Evolutionary conservation across 2,888 invertebrate genomes (phyloP).

Genomic region (Tetragonula carbonaria): DNA sequence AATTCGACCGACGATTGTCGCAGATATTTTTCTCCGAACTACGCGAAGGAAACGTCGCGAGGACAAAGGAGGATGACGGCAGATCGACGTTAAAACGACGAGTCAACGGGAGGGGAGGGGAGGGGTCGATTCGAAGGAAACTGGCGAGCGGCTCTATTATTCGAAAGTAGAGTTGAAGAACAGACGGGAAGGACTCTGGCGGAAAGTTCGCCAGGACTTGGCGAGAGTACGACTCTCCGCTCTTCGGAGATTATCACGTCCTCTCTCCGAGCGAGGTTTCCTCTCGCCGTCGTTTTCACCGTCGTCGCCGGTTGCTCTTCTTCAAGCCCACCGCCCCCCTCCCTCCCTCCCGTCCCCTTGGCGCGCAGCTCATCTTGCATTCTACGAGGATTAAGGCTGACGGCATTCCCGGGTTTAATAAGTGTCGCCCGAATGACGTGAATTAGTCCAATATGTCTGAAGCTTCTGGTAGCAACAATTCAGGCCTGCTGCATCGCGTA

Average conservation of each 20-base stretch:
- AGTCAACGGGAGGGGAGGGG: too few species aligned
- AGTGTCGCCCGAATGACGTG: conserved; percentile 81
- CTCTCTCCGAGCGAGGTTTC: conserved; percentile 14
- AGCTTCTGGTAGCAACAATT: conserved; percentile 77
- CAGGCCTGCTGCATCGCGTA: conserved; percentile 77
- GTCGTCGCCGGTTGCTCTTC: conserved; percentile 2
- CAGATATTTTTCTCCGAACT: not conserved
- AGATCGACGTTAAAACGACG: not conserved
- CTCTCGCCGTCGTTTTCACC: not conserved
- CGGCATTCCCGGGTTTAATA: conserved; percentile 81
- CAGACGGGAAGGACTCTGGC: conserved; percentile 15
- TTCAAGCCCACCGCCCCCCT: not conserved
- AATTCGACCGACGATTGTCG: too few species aligned
- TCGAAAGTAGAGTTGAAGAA: conserved; percentile 30
- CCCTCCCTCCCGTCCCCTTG: conserved; percentile 17
- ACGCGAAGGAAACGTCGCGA: not conserved
- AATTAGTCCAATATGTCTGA: conserved; percentile 81
- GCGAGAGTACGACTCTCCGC: conserved; percentile 30
- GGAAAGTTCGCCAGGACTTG: conserved; percentile 41
- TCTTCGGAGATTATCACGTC: conserved; percentile 53
- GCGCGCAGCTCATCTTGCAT: conserved; percentile 64
- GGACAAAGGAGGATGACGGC: not conserved
- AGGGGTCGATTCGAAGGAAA: conserved; percentile 5
- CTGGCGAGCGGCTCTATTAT: conserved; percentile 9
- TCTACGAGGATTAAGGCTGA: conserved; percentile 76